Evolutionary conservation across 2,888 invertebrate genomes (phyloP).

Genomic region (Hirtodrosophila cameraria): DNA sequence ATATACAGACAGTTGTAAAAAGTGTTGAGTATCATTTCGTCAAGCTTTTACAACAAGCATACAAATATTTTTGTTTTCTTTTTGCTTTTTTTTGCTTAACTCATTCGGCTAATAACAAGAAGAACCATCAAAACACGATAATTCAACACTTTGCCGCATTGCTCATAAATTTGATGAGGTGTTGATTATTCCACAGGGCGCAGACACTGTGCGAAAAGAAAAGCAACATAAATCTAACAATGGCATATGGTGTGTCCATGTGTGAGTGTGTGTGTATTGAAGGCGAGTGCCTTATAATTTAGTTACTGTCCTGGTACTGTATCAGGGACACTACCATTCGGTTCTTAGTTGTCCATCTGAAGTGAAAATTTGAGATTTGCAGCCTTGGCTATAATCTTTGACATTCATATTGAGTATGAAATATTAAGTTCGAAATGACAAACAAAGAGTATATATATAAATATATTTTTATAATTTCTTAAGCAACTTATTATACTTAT

Average conservation of each 20-base stretch:
- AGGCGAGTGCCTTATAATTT: constrained; percentile 44
- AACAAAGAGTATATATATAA: no score
- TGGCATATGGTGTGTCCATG: constrained; percentile 20
- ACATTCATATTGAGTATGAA: no score
- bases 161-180: constrained; percentile 66
- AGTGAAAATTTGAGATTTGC: no score
- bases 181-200: constrained; percentile 42
- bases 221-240: constrained; percentile 48
- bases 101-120: constrained; percentile 1
- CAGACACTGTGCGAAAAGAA: constrained; percentile 8
- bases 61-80: not conserved
- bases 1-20: no score
- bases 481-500: no score
- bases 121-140: constrained; percentile 32
- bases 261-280: not conserved
- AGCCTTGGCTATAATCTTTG: no score
- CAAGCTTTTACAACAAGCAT: not conserved
- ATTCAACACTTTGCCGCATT: constrained; percentile 60
- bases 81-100: not conserved
- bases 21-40: not conserved
- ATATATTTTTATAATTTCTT: no score
- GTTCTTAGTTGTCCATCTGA: no score
- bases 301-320: constrained; percentile 22
- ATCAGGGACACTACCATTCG: no score
- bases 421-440: no score